Conservation (phyloP, 1,140 invertebrate species). For the fruit fly (Drosophila melanogaster) region Release_6_plus_ISO1_MT NT_033777.3:6574501-6575000, state of each 20-base stretch:
- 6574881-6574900: constrained; percentile 27
- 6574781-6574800: constrained; percentile 19
- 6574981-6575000: constrained; percentile 65
- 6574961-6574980: constrained; percentile 60
- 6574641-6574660: constrained; percentile 80
- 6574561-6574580: constrained; percentile 54
- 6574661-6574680: constrained; percentile 71
- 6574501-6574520: constrained; percentile 10
- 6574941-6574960: constrained; percentile 32
- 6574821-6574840: constrained; percentile 50
- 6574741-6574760: constrained; percentile 48
- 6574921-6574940: constrained; percentile 24
- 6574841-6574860: constrained; percentile 19
- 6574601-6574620: constrained; percentile 55
- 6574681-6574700: constrained; percentile 25
- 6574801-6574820: constrained; percentile 21
- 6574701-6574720: constrained; percentile 6
- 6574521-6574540: constrained; percentile 8
- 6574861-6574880: constrained; percentile 55
- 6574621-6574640: constrained; percentile 62
- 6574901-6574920: constrained; percentile 68
- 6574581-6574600: constrained; percentile 59
- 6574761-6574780: constrained; percentile 7
- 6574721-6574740: constrained; percentile 62
- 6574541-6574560: constrained; percentile 5